Evolutionary conservation across 2,888 invertebrate species (phyloP), one percentile per base, ranked within the genome.

Genomic region (Bembecia ichneumoniformis): DNA sequence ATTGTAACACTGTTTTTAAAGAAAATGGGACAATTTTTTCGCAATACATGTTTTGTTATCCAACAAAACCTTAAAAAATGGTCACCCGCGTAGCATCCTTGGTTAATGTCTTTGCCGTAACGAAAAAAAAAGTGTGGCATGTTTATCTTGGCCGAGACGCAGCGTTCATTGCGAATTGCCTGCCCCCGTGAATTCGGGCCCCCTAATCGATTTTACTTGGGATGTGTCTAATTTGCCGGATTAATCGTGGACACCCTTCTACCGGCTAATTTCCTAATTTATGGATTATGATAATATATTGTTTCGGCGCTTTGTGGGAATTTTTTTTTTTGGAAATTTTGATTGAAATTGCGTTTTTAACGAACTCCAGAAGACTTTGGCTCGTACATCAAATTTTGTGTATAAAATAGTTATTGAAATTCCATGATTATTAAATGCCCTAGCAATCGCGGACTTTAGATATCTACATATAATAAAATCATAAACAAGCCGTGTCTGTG

Each of bases 181-280:
- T 54, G 57, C 61, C 58, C 57, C 60, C 55, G 54, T 52, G 60
- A 62, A 63, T 62, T 69, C 68, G 64, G 66, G 70, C 63, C 40
- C 64, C 72, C 75, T 83, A 86, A 86, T 87, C 86, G 86, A 86
- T 87, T 87, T 82, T 76, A 75, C 76, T 51, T 71, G 65, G 68
- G 82, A 79, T 74, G 68, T 68, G 78, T 79, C 86, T 81, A 84
- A 87, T 87, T 87, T 82, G 66, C 62, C 72, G 83, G 77, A 84
- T 84, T 86, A 86, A 86, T 87, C 71, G 82, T 80, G 81, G 76
- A 82, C 87, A 84, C 84, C 83, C 82, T 82, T 70, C 68, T 70
- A 73, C 62, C 69, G 72, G 74, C 74, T 80, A 82, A 82, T 84
- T 82, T 81, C 77, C 76, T 81, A 77, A 82, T 77, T 76, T 77